These are phyloP conservation scores for Physocephala rufipes DNA, from an alignment of 2,888 invertebrate genomes.

Conservation along the genomic window DNA sequence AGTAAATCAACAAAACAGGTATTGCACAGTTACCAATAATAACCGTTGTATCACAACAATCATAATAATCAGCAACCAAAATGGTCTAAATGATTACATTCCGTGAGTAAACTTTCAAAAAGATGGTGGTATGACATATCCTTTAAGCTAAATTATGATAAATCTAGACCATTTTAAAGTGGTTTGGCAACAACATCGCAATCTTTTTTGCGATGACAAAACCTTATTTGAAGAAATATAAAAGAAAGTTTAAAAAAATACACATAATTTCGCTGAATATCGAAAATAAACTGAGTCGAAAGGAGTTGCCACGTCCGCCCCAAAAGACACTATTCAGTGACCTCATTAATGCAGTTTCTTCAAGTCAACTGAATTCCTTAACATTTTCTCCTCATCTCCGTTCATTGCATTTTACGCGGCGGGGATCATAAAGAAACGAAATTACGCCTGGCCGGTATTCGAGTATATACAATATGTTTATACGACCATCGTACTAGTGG, in stretches of 20 bases:
- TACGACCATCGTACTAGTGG: background rate
- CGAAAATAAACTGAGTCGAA: background rate
- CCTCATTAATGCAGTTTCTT: slow-evolving; percentile 29
- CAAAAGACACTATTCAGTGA: slow-evolving; percentile 14
- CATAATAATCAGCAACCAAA: too few species aligned
- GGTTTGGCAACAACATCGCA: too few species aligned
- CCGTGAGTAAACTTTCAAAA: too few species aligned
- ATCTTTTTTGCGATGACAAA: background rate
- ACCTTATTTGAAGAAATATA: background rate
- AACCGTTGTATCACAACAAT: too few species aligned
- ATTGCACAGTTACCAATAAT: too few species aligned
- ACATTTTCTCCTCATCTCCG: slow-evolving; percentile 13
- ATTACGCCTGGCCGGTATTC: background rate
- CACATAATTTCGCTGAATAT: too few species aligned
- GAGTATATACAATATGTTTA: background rate
- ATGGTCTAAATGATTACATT: too few species aligned
- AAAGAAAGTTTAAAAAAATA: background rate
- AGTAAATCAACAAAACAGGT: too few species aligned
- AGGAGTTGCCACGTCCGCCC: slow-evolving; percentile 12
- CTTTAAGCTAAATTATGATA: too few species aligned
- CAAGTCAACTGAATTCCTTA: slow-evolving; percentile 10
- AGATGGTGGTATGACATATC: too few species aligned
- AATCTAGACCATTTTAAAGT: too few species aligned
- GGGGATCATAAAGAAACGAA: slow-evolving; percentile 21
- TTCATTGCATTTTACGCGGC: slow-evolving; percentile 14